Conservation (phyloP, 2,888 invertebrate species). For the Folsomia manolachei region DNA sequence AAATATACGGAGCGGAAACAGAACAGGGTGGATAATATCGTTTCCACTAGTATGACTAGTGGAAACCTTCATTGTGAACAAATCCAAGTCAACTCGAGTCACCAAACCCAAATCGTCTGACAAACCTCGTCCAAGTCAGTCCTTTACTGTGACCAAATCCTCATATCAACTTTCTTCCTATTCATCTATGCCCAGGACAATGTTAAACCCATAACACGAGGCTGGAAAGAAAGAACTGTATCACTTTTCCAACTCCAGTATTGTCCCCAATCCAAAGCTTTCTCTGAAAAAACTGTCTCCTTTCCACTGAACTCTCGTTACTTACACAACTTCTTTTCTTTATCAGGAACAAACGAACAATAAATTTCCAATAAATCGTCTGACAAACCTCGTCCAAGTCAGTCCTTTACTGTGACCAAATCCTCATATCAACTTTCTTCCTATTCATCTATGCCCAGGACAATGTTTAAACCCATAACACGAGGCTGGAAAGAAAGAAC, state of each 20-base stretch:
- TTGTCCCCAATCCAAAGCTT: not conserved
- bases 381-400: not conserved
- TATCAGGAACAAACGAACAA: not conserved
- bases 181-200: not conserved
- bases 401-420: not conserved
- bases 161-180: not conserved
- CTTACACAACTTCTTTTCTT: not conserved
- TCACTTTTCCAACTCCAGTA: not conserved
- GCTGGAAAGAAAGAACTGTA: not conserved
- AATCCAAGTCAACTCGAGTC: too few species aligned
- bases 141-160: not conserved
- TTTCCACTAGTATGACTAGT: too few species aligned
- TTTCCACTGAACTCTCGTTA: constrained; percentile 1
- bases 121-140: not conserved
- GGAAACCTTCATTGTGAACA: too few species aligned
- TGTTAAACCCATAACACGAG: too few species aligned
- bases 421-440: not conserved
- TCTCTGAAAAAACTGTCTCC: not conserved
- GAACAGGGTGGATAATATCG: too few species aligned
- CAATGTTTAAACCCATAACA: too few species aligned
- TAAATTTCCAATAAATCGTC: not conserved
- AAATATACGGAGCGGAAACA: too few species aligned
- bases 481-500: not conserved
- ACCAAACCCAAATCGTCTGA: not conserved
- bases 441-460: not conserved